phyloP scores from a whole-genome alignment of 2,888 invertebrate species.

The Tetramorium bicarinatum region DNA sequence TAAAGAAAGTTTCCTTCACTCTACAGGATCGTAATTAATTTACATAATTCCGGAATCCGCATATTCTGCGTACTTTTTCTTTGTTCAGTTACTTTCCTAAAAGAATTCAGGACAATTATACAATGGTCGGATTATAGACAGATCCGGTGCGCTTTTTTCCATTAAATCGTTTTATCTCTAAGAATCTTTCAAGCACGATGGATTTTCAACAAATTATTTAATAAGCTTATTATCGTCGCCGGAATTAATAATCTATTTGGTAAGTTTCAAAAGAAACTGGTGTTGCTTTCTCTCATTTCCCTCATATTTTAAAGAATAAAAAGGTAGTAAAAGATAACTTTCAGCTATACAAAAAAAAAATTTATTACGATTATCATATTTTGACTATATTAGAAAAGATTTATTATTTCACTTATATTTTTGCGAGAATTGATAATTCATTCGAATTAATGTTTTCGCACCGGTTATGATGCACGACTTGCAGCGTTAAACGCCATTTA shows the following conservation, averaged over 20 bases:
- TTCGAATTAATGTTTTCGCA: neutral
- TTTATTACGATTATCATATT: neutral
- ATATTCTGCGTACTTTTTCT: slow-evolving; percentile 8
- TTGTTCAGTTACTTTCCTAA: neutral
- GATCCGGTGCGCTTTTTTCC: slow-evolving; percentile 29
- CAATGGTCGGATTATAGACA: slow-evolving; percentile 46
- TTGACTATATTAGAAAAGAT: too few species aligned
- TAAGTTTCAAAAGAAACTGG: neutral
- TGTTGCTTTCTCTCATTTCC: neutral
- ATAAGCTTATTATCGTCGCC: slow-evolving; percentile 22
- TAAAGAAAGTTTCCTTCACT: slow-evolving; percentile 55
- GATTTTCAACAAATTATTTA: slow-evolving; percentile 28
- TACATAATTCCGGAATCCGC: slow-evolving; percentile 69
- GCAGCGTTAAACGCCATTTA: slow-evolving; percentile 1
- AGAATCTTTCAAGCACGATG: slow-evolving; percentile 19
- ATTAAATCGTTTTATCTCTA: slow-evolving; percentile 33
- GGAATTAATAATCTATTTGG: slow-evolving; percentile 20
- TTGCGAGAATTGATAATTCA: neutral
- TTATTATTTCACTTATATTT: neutral
- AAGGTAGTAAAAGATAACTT: neutral
- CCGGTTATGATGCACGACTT: neutral
- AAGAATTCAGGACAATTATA: slow-evolving; percentile 54
- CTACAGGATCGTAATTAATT: slow-evolving; percentile 70
- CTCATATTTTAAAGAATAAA: neutral
- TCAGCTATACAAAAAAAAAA: neutral